A percentile compares a stretch with the other conserved stretches of the same genome.
Conservation (phyloP, 2,113 vertebrate species). For the Aptenodytes patagonicus region DNA sequence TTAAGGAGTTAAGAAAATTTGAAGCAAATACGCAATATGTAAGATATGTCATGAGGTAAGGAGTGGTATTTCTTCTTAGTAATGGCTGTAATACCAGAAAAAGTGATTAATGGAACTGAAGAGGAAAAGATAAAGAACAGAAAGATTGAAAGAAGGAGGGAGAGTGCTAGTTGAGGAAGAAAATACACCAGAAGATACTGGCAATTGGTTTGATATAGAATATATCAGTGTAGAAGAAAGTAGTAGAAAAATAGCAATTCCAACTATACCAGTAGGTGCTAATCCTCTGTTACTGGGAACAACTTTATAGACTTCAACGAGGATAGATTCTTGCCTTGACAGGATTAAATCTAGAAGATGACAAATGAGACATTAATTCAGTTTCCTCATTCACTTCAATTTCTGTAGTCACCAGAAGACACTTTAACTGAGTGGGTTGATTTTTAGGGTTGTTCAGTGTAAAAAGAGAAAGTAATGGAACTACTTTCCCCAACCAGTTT, state of each 20-base stretch:
- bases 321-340: neutral
- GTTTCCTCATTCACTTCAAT: neutral
- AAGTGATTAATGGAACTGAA: neutral
- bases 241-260: neutral
- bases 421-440: neutral
- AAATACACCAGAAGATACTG: neutral
- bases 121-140: neutral
- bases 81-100: neutral
- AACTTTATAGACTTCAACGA: neutral
- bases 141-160: neutral
- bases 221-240: neutral
- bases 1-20: neutral
- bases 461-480: neutral
- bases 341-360: neutral
- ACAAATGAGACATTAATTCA: neutral
- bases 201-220: neutral
- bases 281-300: neutral
- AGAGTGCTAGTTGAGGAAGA: neutral
- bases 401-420: neutral
- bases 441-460: neutral
- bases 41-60: neutral
- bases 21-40: neutral
- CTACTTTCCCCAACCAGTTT: neutral
- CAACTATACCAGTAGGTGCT: neutral
- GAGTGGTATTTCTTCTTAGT: neutral